Evolutionary conservation across 2,797 vertebrate genomes (phyloP).

Genomic region (Sebastes dallii): DNA sequence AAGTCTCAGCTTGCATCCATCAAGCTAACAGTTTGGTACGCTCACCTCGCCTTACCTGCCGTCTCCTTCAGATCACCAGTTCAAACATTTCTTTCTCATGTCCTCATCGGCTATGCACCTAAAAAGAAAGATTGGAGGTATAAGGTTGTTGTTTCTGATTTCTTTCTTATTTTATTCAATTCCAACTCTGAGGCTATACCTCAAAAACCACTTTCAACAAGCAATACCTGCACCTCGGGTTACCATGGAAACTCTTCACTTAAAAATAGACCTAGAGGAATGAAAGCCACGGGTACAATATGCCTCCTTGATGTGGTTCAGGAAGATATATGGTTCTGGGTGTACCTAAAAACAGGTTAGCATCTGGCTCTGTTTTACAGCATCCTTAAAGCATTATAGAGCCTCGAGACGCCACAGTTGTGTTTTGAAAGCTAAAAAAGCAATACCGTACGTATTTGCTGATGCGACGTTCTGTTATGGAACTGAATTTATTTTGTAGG

Average conservation of each 20-base stretch:
- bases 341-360: constrained; percentile 56
- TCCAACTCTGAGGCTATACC: constrained; percentile 69
- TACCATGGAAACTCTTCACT: constrained; percentile 82
- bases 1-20: constrained; percentile 52
- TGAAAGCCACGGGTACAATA: constrained; percentile 65
- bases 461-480: constrained; percentile 27
- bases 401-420: constrained; percentile 9
- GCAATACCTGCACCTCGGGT: constrained; percentile 75
- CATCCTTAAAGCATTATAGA: constrained; percentile 32
- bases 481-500: constrained; percentile 22
- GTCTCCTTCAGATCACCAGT: constrained; percentile 51
- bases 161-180: constrained; percentile 65
- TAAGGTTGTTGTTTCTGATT: constrained; percentile 57
- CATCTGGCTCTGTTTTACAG: constrained; percentile 48
- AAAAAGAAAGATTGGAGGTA: constrained; percentile 45
- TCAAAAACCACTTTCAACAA: constrained; percentile 74
- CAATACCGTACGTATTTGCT: neutral
- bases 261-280: constrained; percentile 81
- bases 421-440: constrained; percentile 35
- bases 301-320: constrained; percentile 71
- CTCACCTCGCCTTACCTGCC: constrained; percentile 44
- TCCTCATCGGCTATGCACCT: constrained; percentile 19
- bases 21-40: constrained; percentile 51
- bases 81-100: constrained; percentile 53
- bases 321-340: constrained; percentile 63